Evolutionary conservation across 2,888 invertebrate genomes (phyloP).

Genomic region (Julus scanicus): DNA sequence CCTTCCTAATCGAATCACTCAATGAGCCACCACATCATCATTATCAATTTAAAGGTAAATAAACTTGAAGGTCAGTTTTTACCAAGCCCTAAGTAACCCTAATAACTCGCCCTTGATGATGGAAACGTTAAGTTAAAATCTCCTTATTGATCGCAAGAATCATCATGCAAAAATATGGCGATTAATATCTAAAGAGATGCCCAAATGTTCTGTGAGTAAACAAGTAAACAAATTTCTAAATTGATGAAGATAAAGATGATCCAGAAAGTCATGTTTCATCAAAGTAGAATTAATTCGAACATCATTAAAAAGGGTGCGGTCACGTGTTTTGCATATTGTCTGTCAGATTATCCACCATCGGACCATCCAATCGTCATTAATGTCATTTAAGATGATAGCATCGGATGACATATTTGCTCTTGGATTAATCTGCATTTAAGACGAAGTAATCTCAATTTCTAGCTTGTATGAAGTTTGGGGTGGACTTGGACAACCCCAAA

Average conservation of each 20-base stretch:
- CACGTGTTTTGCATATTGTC: background rate
- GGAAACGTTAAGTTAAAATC: background rate
- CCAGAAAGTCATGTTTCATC: background rate
- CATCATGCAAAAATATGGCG: background rate
- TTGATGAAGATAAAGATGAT: background rate
- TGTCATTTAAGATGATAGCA: background rate
- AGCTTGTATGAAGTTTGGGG: background rate
- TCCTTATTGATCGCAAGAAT: background rate
- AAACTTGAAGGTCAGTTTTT: no score
- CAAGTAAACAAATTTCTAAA: background rate
- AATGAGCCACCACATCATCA: no score
- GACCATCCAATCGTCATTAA: background rate
- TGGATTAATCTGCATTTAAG: background rate
- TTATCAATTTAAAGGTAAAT: no score
- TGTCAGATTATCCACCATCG: no score
- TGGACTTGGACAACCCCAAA: background rate
- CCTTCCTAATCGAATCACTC: no score
- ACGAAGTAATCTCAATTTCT: background rate
- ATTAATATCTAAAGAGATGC: background rate
- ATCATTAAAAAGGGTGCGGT: slow-evolving; percentile 8
- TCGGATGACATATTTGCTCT: background rate
- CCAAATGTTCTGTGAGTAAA: background rate
- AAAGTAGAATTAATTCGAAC: background rate
- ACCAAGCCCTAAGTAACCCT: no score
- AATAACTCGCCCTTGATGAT: background rate